phyloP scores from a whole-genome alignment of 2,797 vertebrate species.

The Streptopelia turtur region DNA sequence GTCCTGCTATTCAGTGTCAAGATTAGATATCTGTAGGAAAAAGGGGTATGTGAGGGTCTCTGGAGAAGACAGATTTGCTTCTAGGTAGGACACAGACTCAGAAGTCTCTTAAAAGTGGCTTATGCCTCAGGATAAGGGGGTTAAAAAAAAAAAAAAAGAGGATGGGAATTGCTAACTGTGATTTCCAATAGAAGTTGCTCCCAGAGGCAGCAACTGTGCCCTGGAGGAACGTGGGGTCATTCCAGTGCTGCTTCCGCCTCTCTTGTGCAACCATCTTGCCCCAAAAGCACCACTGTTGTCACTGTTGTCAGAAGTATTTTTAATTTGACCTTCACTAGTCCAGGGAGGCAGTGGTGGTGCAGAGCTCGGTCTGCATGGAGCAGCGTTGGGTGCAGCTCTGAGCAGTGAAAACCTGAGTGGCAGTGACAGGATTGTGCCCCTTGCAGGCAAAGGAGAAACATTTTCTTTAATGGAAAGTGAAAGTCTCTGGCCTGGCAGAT shows the following conservation, averaged over 20 bases:
- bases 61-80: not conserved
- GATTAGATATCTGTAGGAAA: not conserved
- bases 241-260: not conserved
- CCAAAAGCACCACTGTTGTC: not conserved
- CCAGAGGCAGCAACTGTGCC: not conserved
- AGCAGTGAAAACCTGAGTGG: not conserved
- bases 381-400: not conserved
- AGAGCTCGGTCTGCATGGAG: not conserved
- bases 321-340: not conserved
- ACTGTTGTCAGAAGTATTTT: not conserved
- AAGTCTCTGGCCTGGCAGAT: not conserved
- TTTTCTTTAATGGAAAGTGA: not conserved
- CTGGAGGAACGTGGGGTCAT: not conserved
- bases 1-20: not conserved
- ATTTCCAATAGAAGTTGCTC: not conserved
- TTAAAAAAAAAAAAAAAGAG: fast-evolving
- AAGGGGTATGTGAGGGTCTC: not conserved
- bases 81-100: not conserved
- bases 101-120: not conserved
- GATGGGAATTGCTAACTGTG: not conserved
- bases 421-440: not conserved
- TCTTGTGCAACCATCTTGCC: not conserved
- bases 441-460: not conserved
- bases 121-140: not conserved
- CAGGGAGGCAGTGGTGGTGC: not conserved